Evolutionary conservation across 2,888 invertebrate species (phyloP), one percentile per base, ranked within the genome.

Genomic region (Drosophila suboccidentalis): DNA sequence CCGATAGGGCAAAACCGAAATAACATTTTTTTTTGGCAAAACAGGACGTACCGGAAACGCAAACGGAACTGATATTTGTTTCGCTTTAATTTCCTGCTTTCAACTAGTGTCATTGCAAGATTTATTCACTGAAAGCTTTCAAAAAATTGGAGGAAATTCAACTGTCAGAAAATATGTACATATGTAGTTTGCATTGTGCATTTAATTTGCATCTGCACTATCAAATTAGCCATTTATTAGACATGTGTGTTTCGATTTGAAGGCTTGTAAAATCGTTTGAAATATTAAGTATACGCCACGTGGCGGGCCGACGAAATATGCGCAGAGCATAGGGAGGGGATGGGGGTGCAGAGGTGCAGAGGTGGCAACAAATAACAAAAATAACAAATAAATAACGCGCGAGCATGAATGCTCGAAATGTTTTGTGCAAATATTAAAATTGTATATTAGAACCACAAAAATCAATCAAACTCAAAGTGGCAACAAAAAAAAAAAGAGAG

Each of bases 401-500:
- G 19, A 29, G 15, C 29, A 59, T 41, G 50, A 59, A 47, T 64
- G 59, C 49, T 58, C 34, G 4, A 49, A 79, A 67, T 75, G 46
- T 79, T 75, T 57, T 80, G 59, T 51, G 59, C 71, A 75, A 80
- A 75, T 64, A 80, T 64, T 63, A 50, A 69, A 75, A 75, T 64
- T 75, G 41, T 39, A 75, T 54, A 63, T 74, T 75, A 75, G 63
- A 75, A 65, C 43, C 65, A 64, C 67, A 59, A 71, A 79, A 80
- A 79, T 83, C 79, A 79, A 79, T 79, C 80, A 79, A 79, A 75
- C 39, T 65, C 49, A 51, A 53, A 53, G 11, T 34, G 34, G 1
- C 13, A 61, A 55, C 29, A n/a, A 9, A 15, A 10, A 11, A 19
- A 4, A 22, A n/a, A n/a, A n/a, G n/a, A n/a, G 19, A 1, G 26